A percentile compares a stretch with the other conserved stretches of the same genome.
Conservation (phyloP, 2,113 vertebrate species). For the Ovis canadensis region DNA sequence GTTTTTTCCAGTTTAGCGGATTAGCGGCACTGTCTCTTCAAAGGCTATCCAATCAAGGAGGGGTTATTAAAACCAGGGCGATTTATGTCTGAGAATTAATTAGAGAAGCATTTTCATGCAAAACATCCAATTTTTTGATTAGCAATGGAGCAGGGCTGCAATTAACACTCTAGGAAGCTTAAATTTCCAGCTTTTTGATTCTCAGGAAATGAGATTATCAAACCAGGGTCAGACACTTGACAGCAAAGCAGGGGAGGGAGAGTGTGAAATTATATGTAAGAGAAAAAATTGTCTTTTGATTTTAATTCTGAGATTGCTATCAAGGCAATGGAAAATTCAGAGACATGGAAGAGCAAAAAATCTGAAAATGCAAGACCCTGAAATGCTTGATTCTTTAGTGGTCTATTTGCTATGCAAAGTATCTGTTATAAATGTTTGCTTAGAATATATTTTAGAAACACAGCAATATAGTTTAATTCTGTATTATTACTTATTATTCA, state of each 20-base stretch:
- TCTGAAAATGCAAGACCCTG: slow-evolving; percentile 39
- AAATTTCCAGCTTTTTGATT: slow-evolving; percentile 85
- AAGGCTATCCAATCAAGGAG: slow-evolving; percentile 86
- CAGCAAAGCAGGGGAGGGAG: slow-evolving; percentile 65
- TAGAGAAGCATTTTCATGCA: slow-evolving; percentile 89
- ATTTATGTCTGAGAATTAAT: slow-evolving; percentile 90
- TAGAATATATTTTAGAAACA: background rate
- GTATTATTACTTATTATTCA: slow-evolving; percentile 1
- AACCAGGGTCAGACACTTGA: slow-evolving; percentile 84
- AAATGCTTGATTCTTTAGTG: slow-evolving; percentile 24
- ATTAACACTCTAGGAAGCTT: slow-evolving; percentile 87
- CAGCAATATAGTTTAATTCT: slow-evolving; percentile 1
- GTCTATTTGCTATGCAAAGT: slow-evolving; percentile 38
- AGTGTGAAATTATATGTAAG: slow-evolving; percentile 71
- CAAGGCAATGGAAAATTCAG: slow-evolving; percentile 45
- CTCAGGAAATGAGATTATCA: slow-evolving; percentile 88
- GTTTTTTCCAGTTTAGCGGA: slow-evolving; percentile 74
- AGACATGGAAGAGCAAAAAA: slow-evolving; percentile 26
- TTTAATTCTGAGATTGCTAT: slow-evolving; percentile 73
- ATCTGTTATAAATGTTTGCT: background rate
- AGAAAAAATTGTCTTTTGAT: slow-evolving; percentile 77
- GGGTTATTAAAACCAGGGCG: slow-evolving; percentile 85
- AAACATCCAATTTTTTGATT: slow-evolving; percentile 91
- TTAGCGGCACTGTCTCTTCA: slow-evolving; percentile 82
- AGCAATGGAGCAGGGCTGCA: slow-evolving; percentile 83